phyloP scores from a whole-genome alignment of 2,888 invertebrate species.

The Drosophila nigricruria region DNA sequence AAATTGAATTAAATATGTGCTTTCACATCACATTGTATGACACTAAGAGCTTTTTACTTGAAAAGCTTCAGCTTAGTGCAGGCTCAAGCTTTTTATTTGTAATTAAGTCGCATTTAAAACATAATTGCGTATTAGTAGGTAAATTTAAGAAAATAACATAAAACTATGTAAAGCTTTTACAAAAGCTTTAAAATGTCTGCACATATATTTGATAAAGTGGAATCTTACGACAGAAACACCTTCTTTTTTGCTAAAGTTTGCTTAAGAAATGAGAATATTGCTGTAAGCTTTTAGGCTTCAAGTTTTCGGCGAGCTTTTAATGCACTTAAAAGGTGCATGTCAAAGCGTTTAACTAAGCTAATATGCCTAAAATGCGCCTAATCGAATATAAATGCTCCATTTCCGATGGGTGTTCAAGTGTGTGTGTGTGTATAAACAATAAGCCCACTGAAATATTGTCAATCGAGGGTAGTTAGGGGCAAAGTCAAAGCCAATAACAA shows the following conservation, averaged over 20 bases:
- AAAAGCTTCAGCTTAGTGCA: background rate
- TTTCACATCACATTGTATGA: background rate
- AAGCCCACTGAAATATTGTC: slow-evolving; percentile 70
- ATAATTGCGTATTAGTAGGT: background rate
- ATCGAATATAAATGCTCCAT: slow-evolving; percentile 64
- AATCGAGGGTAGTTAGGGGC: slow-evolving; percentile 60
- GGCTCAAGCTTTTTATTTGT: too few species aligned
- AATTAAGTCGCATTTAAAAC: background rate
- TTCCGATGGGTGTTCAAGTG: slow-evolving; percentile 38
- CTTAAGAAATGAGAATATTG: too few species aligned
- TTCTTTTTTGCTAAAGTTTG: background rate
- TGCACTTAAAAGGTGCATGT: background rate
- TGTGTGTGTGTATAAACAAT: slow-evolving; percentile 46
- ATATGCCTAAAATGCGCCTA: slow-evolving; percentile 4
- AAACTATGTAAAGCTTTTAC: background rate
- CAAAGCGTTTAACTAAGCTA: slow-evolving; percentile 18
- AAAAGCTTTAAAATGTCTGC: background rate
- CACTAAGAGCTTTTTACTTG: background rate
- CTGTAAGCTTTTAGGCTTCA: slow-evolving; percentile 2
- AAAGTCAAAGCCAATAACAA: slow-evolving; percentile 29
- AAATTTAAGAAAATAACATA: background rate
- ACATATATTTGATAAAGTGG: background rate
- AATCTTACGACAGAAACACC: too few species aligned
- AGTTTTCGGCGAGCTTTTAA: background rate
- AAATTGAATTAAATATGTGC: background rate